A percentile compares a stretch with the other conserved stretches of the same genome.
phyloP scores from a whole-genome alignment of 2,797 vertebrate species.

The Coregonus ussuriensis region DNA sequence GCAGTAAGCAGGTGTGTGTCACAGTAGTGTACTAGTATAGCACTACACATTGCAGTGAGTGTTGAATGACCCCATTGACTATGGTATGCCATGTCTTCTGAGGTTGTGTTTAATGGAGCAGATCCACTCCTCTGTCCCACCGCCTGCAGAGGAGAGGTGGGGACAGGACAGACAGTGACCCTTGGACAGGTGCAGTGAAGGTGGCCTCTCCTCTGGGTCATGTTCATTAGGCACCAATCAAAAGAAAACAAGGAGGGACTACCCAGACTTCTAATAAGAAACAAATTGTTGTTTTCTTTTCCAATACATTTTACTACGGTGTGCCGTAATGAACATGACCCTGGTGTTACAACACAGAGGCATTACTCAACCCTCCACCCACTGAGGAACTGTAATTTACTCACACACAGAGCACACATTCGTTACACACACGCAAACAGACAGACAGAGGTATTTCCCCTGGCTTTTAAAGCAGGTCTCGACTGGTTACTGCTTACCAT shows the following conservation, averaged over 20 bases:
- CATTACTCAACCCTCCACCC: neutral
- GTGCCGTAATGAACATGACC: slow-evolving; percentile 3
- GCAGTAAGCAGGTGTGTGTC: neutral
- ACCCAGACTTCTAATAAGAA: no score
- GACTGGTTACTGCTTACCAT: slow-evolving; percentile 83
- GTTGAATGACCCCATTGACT: neutral
- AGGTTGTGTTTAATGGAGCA: neutral
- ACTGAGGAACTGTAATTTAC: neutral
- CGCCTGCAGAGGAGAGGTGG: no score
- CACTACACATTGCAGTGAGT: neutral
- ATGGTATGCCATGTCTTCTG: neutral
- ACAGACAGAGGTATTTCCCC: slow-evolving; percentile 38
- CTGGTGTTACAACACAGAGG: slow-evolving; percentile 22
- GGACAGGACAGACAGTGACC: slow-evolving; percentile 33
- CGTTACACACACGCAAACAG: neutral
- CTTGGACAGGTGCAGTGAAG: slow-evolving; percentile 42
- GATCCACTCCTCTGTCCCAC: neutral
- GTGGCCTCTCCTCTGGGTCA: neutral
- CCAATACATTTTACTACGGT: no score
- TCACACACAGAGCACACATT: neutral
- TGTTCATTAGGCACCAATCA: neutral
- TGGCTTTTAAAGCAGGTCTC: slow-evolving; percentile 39
- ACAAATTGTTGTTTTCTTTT: no score
- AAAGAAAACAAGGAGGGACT: neutral
- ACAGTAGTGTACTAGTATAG: neutral